Conservation (phyloP, 2,888 invertebrate genomes). For the Tenthredo amoena region DNA sequence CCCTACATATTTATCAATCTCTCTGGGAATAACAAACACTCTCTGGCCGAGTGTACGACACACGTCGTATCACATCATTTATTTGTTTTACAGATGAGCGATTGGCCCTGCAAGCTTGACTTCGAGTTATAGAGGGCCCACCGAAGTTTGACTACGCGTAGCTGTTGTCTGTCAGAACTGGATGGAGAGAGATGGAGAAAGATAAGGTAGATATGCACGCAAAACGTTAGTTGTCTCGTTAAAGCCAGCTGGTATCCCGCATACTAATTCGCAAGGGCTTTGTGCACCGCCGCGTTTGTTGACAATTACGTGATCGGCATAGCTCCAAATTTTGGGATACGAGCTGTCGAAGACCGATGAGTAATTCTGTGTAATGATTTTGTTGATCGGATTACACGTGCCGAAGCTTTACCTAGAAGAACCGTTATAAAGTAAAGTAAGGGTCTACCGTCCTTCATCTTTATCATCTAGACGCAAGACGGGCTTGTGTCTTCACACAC, state of each 20-base stretch:
- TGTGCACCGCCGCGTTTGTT: constrained; percentile 24
- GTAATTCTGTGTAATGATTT: background rate
- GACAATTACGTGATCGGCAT: constrained; percentile 39
- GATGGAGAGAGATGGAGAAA: background rate
- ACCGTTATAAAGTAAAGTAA: background rate
- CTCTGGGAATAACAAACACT: constrained; percentile 13
- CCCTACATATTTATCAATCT: constrained; percentile 35
- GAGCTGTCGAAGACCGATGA: background rate
- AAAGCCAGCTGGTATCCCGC: constrained; percentile 30
- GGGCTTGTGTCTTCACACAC: constrained; percentile 15
- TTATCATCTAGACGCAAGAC: background rate
- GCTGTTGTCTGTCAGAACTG: constrained; percentile 6
- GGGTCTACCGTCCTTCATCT: background rate
- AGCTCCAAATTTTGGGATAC: background rate
- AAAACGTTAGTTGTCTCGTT: constrained; percentile 28
- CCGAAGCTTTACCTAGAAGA: background rate
- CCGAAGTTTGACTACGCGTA: background rate
- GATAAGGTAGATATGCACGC: background rate
- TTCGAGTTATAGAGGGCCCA: background rate
- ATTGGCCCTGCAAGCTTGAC: constrained; percentile 31
- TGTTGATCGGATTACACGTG: background rate
- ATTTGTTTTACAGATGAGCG: constrained; percentile 3
- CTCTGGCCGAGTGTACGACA: constrained; percentile 3
- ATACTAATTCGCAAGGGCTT: constrained; percentile 31
- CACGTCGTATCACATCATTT: constrained; percentile 1